Evolutionary conservation across 2,888 invertebrate genomes (phyloP), one percentile per base, ranked within the genome.

Genomic region (Tiliacea citrago): DNA sequence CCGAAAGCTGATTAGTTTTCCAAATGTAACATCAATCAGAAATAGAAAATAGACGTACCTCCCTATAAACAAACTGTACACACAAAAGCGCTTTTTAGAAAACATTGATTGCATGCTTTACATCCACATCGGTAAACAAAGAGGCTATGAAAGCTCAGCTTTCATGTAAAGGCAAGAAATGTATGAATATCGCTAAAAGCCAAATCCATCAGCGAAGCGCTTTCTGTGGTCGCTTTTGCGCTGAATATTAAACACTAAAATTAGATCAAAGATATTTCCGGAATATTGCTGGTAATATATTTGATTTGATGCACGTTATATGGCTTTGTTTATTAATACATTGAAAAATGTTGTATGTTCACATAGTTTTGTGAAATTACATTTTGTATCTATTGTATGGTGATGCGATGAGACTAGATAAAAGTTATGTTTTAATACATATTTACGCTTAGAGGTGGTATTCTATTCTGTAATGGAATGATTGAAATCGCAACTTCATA

Each of bases 131-230:
- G 84, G 85, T 90, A 90, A 90, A 93, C 92, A 93, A 92, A 91
- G 90, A 85, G 83, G 71, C 69, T 86, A 88, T 88, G 88, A 90
- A 89, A 89, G 88, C 87, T 75, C 39, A 42, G 72, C 77, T 73
- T 53, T 65, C 12, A 57, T 66, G 68, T 75, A 80, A 83, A 88
- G 84, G 84, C 88, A 90, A 91, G 90, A 90, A 91, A 91, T 87
- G 90, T 68, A 65, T 51, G 84, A 75, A 61, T 88, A 88, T 86
- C 86, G 90, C 90, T 93, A 90, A 92, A 92, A 93, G 91, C 92
- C 83, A 82, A 77, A 90, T 87, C 91, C 92, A 92, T 92, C 91
- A 90, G 86, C 74, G 47, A 75, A 88, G 83, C 86, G 87, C 88
- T 87, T 76, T 86, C 82, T 87, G 90, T 77, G 87, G 87, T 84